Percentiles rank a stretch among this genome's conserved stretches.
phyloP scores from a whole-genome alignment of 2,888 invertebrate genomes.

The Hydriomena furcata region DNA sequence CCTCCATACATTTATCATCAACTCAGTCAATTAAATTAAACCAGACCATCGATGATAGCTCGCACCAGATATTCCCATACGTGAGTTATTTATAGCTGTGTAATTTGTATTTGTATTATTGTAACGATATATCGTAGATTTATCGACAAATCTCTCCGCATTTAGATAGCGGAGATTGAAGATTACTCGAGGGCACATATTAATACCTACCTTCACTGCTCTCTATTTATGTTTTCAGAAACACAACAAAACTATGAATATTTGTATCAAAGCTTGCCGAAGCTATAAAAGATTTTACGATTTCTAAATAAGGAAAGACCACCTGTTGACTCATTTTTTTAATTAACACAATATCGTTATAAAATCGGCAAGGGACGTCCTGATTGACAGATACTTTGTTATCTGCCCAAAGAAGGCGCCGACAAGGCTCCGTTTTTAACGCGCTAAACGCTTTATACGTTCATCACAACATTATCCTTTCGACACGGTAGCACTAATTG shows the following conservation, averaged over 20 bases:
- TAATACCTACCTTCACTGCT: background rate
- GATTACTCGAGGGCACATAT: conserved; percentile 26
- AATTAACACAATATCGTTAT: conserved; percentile 26
- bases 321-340: conserved; percentile 23
- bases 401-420: conserved; percentile 50
- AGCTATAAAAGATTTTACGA: conserved; percentile 16
- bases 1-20: conserved; percentile 77
- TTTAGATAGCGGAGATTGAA: conserved; percentile 28
- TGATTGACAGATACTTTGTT: conserved; percentile 33
- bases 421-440: conserved; percentile 73
- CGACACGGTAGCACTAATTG: conserved; percentile 84
- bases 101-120: conserved; percentile 40
- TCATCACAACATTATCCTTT: conserved; percentile 81
- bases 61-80: conserved; percentile 68
- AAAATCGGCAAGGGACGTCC: conserved; percentile 26
- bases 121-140: conserved; percentile 35
- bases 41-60: conserved; percentile 73
- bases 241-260: background rate
- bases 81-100: conserved; percentile 64
- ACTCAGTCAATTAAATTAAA: conserved; percentile 81
- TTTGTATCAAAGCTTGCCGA: background rate
- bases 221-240: background rate
- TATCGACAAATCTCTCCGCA: conserved; percentile 31
- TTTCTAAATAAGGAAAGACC: conserved; percentile 8
- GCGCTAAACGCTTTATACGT: conserved; percentile 73